Evolutionary conservation across 2,888 invertebrate genomes (phyloP).

Genomic region (Drosophila fulvimacula): DNA sequence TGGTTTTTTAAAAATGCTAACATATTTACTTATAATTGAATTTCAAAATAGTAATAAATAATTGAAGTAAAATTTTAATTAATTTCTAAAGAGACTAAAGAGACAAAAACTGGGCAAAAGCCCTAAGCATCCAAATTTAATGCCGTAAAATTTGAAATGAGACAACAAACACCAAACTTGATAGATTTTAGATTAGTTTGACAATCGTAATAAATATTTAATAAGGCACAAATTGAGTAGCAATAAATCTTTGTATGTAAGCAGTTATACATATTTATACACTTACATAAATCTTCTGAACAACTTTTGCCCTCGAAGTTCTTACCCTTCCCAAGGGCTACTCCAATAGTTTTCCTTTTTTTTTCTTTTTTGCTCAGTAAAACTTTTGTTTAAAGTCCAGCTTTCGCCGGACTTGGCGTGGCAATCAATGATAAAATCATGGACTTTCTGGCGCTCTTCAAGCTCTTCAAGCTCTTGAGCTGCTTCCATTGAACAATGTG

Average conservation of each 20-base stretch:
- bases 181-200: not conserved
- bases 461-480: constrained; percentile 17
- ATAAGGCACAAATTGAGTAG: not conserved
- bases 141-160: too few relatives aligned
- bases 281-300: not conserved
- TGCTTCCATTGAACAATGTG: constrained; percentile 41
- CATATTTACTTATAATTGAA: too few relatives aligned
- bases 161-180: not conserved
- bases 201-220: not conserved
- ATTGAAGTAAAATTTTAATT: too few relatives aligned
- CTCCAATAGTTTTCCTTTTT: not conserved
- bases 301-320: not conserved
- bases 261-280: not conserved
- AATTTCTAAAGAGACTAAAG: too few relatives aligned
- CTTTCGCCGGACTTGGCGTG: constrained; percentile 1
- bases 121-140: too few relatives aligned
- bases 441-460: constrained; percentile 44
- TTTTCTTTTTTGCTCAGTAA: not conserved
- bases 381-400: constrained; percentile 7
- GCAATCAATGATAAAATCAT: constrained; percentile 44
- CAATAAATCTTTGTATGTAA: too few relatives aligned
- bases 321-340: not conserved
- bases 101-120: too few relatives aligned
- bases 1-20: too few relatives aligned
- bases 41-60: too few relatives aligned